Evolutionary conservation across 30 jellyfish, hydroid and myxozoan species (phyloP).

Genomic region (Rhopilema esculentum): DNA sequence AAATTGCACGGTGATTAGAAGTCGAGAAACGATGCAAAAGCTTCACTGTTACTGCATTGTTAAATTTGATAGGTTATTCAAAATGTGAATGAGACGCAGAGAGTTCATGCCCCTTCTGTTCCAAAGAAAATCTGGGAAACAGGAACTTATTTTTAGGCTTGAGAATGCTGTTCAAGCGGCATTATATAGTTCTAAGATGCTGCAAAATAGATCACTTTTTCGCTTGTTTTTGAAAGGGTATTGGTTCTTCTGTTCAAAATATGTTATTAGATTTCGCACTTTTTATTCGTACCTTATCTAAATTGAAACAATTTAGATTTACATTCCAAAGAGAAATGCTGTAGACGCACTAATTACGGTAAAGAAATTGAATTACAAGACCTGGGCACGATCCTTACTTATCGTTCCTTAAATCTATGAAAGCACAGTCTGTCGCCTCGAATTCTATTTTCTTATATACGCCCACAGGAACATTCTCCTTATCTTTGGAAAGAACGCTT

Average conservation of each 20-base stretch:
- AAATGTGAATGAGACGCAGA: no score
- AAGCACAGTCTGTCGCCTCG: neutral
- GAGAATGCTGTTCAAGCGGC: no score
- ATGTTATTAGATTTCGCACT: neutral
- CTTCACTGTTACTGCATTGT: no score
- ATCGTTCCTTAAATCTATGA: neutral
- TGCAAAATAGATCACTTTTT: neutral
- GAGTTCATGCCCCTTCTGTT: no score
- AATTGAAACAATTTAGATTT: neutral
- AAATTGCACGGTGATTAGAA: no score
- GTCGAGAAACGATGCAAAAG: no score
- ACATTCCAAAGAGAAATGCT: neutral
- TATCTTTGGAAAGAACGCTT: neutral
- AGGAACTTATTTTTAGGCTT: no score
- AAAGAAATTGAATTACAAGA: neutral
- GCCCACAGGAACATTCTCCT: neutral
- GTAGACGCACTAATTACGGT: neutral
- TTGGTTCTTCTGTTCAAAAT: neutral
- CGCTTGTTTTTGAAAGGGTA: neutral
- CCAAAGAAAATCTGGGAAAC: no score
- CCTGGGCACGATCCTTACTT: neutral
- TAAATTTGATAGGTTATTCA: no score
- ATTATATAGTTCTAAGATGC: neutral
- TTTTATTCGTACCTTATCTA: neutral
- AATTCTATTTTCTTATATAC: neutral